Evolutionary conservation across 92 coral and sea anemone species (phyloP).

Genomic region (Zoanthus gigantus): DNA sequence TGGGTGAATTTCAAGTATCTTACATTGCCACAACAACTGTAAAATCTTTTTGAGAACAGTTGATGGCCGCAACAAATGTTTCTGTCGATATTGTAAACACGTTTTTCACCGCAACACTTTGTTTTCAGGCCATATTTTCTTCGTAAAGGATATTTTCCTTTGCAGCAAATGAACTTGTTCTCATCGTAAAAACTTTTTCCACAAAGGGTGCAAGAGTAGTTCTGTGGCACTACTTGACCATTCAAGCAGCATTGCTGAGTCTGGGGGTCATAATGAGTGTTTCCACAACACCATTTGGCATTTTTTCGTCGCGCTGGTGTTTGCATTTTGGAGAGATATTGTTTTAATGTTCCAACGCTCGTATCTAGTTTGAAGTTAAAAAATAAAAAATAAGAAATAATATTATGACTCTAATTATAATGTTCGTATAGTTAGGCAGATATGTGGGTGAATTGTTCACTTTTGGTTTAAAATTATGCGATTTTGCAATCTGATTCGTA

Average conservation of each 20-base stretch:
- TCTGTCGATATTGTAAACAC: conserved; percentile 7
- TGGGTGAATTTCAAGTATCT: background rate
- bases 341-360: background rate
- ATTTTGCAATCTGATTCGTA: no score
- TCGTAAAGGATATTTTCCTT: background rate
- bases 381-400: background rate
- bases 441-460: no score
- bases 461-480: no score
- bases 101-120: conserved; percentile 1
- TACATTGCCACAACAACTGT: conserved; percentile 3
- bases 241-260: conserved; percentile 13
- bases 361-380: background rate
- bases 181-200: conserved; percentile 8
- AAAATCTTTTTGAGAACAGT: background rate
- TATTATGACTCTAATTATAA: no score
- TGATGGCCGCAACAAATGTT: background rate
- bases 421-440: no score
- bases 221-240: conserved; percentile 21
- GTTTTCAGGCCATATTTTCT: conserved; percentile 7
- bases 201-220: conserved; percentile 33
- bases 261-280: background rate
- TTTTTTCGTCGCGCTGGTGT: background rate
- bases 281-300: conserved; percentile 18
- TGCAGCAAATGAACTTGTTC: conserved; percentile 16
- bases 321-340: background rate